These are phyloP conservation scores for Nomada flava DNA, from an alignment of 2,888 invertebrate species.

Conservation along the genomic window DNA sequence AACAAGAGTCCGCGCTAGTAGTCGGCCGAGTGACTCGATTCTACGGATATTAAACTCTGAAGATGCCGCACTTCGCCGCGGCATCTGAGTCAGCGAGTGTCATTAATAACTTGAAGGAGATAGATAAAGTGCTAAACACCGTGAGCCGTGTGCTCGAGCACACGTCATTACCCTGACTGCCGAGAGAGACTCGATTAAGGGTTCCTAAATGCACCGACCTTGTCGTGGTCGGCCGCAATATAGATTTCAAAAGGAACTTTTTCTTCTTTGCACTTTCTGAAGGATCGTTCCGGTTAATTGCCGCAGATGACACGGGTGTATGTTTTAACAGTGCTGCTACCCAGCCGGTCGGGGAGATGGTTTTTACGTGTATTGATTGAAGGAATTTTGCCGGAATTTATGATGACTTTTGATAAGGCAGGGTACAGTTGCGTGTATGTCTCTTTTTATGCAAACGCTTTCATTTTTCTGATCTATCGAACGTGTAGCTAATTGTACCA, in stretches of 20 bases:
- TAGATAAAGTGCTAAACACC: conserved; percentile 80
- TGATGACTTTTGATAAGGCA: too few relatives aligned
- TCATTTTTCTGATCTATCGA: too few relatives aligned
- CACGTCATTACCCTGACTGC: conserved; percentile 73
- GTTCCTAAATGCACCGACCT: conserved; percentile 59
- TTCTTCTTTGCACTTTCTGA: not conserved
- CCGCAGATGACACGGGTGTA: too few relatives aligned
- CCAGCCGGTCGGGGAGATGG: too few relatives aligned
- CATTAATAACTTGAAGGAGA: conserved; percentile 80
- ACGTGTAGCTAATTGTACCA: too few relatives aligned
- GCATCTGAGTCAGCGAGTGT: conserved; percentile 80
- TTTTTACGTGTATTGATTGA: too few relatives aligned
- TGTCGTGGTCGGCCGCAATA: conserved; percentile 38
- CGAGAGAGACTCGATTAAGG: conserved; percentile 55
- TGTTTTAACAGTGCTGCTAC: too few relatives aligned
- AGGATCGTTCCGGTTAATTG: not conserved
- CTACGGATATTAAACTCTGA: conserved; percentile 82
- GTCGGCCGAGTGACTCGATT: conserved; percentile 77
- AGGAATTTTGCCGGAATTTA: too few relatives aligned
- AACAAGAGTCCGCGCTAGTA: conserved; percentile 48
- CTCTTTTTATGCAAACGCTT: too few relatives aligned
- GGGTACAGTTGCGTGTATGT: too few relatives aligned
- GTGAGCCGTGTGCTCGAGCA: conserved; percentile 69
- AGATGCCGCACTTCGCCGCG: conserved; percentile 72
- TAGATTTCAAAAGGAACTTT: conserved; percentile 22